These are phyloP conservation scores for Melanophora roralis DNA, from an alignment of 2,888 invertebrate genomes.

Conservation along the genomic window DNA sequence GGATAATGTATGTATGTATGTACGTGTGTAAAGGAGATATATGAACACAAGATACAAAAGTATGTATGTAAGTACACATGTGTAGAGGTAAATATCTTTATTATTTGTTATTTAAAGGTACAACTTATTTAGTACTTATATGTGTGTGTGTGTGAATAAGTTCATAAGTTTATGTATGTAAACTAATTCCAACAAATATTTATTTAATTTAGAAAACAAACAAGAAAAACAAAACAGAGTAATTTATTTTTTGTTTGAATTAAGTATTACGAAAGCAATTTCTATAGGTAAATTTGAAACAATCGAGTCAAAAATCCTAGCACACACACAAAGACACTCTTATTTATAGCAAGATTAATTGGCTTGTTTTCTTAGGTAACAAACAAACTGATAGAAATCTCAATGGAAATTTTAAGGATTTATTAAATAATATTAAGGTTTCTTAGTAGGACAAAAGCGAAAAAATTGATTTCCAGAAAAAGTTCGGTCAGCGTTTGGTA, in stretches of 20 bases:
- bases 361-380: too few species aligned
- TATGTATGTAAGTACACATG: slow-evolving; percentile 16
- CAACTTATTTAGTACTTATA: background rate
- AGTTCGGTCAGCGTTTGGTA: too few species aligned
- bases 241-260: slow-evolving; percentile 33
- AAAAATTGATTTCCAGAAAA: too few species aligned
- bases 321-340: too few species aligned
- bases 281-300: background rate
- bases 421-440: too few species aligned
- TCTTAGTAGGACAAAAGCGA: too few species aligned
- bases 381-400: too few species aligned
- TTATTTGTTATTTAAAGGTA: background rate
- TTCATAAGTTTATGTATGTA: background rate
- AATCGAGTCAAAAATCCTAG: too few species aligned
- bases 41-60: background rate
- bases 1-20: too few species aligned
- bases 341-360: too few species aligned
- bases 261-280: slow-evolving; percentile 15
- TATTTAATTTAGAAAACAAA: slow-evolving; percentile 21
- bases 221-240: background rate
- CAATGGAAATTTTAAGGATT: too few species aligned
- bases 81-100: background rate
- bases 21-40: background rate
- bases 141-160: background rate
- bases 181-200: slow-evolving; percentile 38